A percentile compares a stretch with the other conserved stretches of the same genome.
Conservation (phyloP, 2,113 vertebrate species). For the Xiphorhynchus elegans region DNA sequence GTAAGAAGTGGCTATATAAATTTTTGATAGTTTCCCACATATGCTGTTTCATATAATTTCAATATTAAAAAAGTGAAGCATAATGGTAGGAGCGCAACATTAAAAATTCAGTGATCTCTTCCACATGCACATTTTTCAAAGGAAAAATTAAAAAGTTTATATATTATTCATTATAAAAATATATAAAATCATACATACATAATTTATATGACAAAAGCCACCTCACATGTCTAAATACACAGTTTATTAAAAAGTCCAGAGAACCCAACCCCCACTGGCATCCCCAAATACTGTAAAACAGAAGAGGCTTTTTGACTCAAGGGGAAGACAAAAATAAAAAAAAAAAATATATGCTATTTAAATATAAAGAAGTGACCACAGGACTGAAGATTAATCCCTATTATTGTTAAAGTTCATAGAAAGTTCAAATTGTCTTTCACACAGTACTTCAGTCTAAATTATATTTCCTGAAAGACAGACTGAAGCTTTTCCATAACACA, state of each 20-base stretch:
- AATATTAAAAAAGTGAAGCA: not conserved
- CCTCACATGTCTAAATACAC: not conserved
- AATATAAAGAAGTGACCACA: not conserved
- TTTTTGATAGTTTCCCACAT: not conserved
- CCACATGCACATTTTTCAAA: not conserved
- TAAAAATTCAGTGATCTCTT: slow-evolving; percentile 10
- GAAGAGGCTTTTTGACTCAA: not conserved
- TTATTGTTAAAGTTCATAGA: not conserved
- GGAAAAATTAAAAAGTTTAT: not conserved
- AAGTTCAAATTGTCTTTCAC: not conserved
- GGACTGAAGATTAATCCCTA: not conserved
- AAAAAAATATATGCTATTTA: not conserved
- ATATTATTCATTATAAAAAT: not conserved
- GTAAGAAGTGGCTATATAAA: not conserved
- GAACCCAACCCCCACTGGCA: not conserved
- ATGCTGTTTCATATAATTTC: not conserved
- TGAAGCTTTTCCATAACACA: not conserved
- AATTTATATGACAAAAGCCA: not conserved
- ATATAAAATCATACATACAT: not conserved
- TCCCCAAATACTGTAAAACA: not conserved
- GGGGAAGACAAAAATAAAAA: not conserved
- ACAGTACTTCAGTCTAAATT: not conserved
- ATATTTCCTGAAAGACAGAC: not conserved
- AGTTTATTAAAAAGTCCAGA: not conserved
- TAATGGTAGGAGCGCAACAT: not conserved